These are phyloP conservation scores for Campylomormyrus tamandua DNA, from an alignment of 2,113 vertebrate genomes.

Conservation along the genomic window DNA sequence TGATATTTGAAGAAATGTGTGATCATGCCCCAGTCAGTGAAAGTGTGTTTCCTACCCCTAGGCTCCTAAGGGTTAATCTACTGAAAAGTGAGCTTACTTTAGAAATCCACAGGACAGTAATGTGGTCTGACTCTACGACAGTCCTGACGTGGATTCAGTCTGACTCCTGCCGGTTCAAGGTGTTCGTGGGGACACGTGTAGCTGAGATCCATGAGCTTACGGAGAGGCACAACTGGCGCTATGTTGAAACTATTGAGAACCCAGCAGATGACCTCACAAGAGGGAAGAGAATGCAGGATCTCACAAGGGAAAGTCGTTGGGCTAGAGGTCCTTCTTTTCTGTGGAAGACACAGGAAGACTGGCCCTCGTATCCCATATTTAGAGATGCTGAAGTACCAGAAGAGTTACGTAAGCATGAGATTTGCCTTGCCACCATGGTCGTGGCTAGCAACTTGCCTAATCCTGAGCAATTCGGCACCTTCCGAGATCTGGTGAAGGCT, in stretches of 20 bases:
- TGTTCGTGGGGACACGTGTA: not conserved
- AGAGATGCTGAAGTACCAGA: too few relatives aligned
- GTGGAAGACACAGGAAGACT: not conserved
- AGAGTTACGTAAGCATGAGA: too few relatives aligned
- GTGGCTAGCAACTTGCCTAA: too few relatives aligned
- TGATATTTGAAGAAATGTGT: too few relatives aligned
- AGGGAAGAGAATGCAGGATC: not conserved
- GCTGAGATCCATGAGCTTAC: not conserved
- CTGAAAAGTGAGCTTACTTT: not conserved
- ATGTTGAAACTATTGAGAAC: not conserved
- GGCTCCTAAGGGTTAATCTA: too few relatives aligned
- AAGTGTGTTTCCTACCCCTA: too few relatives aligned
- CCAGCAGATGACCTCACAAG: not conserved
- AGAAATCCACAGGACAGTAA: not conserved
- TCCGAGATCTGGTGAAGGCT: too few relatives aligned
- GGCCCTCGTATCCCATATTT: too few relatives aligned
- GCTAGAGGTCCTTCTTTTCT: not conserved
- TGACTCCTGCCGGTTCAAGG: not conserved
- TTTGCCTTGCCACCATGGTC: too few relatives aligned
- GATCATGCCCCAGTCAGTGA: too few relatives aligned
- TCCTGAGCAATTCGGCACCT: too few relatives aligned
- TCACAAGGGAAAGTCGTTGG: not conserved
- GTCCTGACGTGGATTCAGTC: not conserved
- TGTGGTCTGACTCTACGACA: conserved; percentile 1
- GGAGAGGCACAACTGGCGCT: not conserved